Evolutionary conservation across 2,797 vertebrate species (phyloP), one percentile per base, ranked within the genome.

Genomic region (Helicolenus hilgendorfi): DNA sequence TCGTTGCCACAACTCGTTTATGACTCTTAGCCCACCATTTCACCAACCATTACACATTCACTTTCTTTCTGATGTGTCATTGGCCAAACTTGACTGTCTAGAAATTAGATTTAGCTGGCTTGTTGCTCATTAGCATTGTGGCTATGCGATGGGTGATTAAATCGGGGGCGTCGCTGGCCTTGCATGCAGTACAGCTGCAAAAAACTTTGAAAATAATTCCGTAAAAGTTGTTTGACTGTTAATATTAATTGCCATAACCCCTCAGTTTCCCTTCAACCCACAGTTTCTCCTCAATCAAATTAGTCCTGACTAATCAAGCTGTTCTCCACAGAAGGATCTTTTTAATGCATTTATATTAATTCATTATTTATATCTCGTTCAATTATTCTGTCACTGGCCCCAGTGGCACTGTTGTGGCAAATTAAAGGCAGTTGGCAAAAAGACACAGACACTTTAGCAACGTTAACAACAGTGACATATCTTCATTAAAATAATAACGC

Each of bases 401-500:
- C 84, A 75, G 72, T 91, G 67, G 88, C 78, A 71, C 84, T 68
- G 73, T 64, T 81, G 59, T 84, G 72, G 81, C 76, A 92, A 93
- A 95, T 92, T 92, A 87, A 83, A 91, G 62, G 58, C 59, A 76
- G 84, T 92, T 95, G 93, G 81, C 29, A 73, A 89, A 93, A 84
- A 79, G 36, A 73, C 63, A 78, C 76, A 55, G 27, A 83, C 74
- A 85, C 64, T 75, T 72, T 73, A 69, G 59, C 41, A 7, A 35
- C 13, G 33, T 41, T 81, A 77, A 89, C 85, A 81, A 77, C 76
- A 77, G 82, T 84, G 90, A 90, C 92, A 86, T 82, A 91, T 93
- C 90, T 92, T 94, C 81, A 95, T 96, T 93, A 92, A 93, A 96
- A 94, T 91, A 93, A 95, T 87, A 85, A 91, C 59, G 26, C 75